Evolutionary conservation across 64 coral and sea anemone species (phyloP), one percentile per base, ranked within the genome.

Genomic region (Exaiptasia diaphana): DNA sequence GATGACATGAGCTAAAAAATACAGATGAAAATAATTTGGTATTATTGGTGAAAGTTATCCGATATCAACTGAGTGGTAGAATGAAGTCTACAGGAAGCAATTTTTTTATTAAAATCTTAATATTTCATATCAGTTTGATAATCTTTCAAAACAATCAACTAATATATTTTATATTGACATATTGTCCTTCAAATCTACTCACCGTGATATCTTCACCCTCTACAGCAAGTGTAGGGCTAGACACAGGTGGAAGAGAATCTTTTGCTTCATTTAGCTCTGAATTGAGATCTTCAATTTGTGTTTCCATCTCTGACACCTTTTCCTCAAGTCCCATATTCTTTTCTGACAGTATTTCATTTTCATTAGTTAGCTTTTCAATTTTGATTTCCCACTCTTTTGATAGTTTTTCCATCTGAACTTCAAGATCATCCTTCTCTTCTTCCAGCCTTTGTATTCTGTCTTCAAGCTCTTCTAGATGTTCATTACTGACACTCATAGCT

Each of bases 401-500:
- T 41, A 84, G 35, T 17, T 55, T 83, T 76, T 99, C 95, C 3
- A 99, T 61, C 31, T 88, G 71, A 12, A 99, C 78, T 53, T 85
- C 90, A 37, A 99, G 74, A 48, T 73, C 74, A 50, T 99, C 85
- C 41, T 76, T 82, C 43, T 84, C 90, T 52, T 76, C 73, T 61
- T 93, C 85, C 23, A 93, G 41, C 42, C 81, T 79, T 55, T 64
- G 76, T 34, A 99, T 83, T 61, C 64, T 93, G 5, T 93, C 85
- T 61, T 93, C 95, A 5, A 99, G 95, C 43, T 99, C 90, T 89
- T 99, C 95, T 30, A 99, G 75, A 74, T 71, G 78, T 33, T 88
- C 36, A 72, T 67, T 67, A 32, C 85, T 85, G 48, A 85, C 73
- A 10, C 68, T 41, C 23, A 85, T 64, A 38, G 83, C 91, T 95